Percentiles rank a stretch among this genome's conserved stretches.
These are phyloP conservation scores for Trachelus tabidus DNA, from an alignment of 2,888 invertebrate genomes.

Conservation along the genomic window DNA sequence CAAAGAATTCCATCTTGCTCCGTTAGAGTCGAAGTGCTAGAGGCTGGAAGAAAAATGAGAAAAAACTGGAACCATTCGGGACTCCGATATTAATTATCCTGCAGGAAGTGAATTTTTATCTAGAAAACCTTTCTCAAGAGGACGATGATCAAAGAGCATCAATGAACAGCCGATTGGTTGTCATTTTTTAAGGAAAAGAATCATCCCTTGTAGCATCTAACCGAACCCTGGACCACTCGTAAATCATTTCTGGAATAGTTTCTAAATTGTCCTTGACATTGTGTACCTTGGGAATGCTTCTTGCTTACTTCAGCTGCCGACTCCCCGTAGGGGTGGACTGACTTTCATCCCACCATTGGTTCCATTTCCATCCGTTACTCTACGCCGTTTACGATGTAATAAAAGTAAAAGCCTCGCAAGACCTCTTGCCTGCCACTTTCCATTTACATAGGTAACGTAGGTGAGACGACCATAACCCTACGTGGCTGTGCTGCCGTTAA, in stretches of 20 bases:
- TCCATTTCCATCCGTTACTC: background rate
- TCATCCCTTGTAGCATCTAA: background rate
- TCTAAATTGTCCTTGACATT: background rate
- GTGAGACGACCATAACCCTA: background rate
- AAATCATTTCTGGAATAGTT: background rate
- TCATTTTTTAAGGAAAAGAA: background rate
- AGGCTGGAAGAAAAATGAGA: background rate
- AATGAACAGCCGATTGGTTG: background rate
- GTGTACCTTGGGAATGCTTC: background rate
- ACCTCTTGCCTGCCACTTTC: background rate
- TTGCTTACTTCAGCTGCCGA: background rate
- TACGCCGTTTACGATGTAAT: background rate
- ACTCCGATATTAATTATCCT: background rate
- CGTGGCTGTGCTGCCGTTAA: background rate
- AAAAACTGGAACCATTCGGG: background rate
- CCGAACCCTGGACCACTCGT: background rate
- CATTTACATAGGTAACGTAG: background rate
- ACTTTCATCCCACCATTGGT: background rate
- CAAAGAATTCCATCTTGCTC: background rate
- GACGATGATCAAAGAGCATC: background rate
- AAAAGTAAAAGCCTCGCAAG: conserved; percentile 2
- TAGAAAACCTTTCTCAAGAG: background rate
- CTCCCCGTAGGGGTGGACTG: background rate
- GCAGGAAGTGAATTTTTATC: background rate
- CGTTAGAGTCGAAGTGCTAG: background rate